These are phyloP conservation scores for mouse (Mus musculus) DNA, from an alignment of 2,113 vertebrate genomes.

Conservation along the genomic window GRCm39 chr4:31387001-31387500, in stretches of 20 bases:
- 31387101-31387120: background rate
- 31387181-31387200: background rate
- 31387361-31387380: background rate
- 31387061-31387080: background rate
- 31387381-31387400: background rate
- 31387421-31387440: background rate
- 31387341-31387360: no score
- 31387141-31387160: background rate
- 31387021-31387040: background rate
- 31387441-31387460: constrained; percentile 52
- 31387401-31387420: background rate
- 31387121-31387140: background rate
- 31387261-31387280: background rate
- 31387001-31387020: background rate
- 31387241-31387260: background rate
- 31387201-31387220: background rate
- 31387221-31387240: background rate
- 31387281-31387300: background rate
- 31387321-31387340: background rate
- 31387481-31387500: constrained; percentile 1
- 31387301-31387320: background rate
- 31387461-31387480: constrained; percentile 45
- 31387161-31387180: background rate
- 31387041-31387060: background rate
- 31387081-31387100: background rate